Evolutionary conservation across 2,797 vertebrate species (phyloP).

Genomic region (Sardinella longiceps): DNA sequence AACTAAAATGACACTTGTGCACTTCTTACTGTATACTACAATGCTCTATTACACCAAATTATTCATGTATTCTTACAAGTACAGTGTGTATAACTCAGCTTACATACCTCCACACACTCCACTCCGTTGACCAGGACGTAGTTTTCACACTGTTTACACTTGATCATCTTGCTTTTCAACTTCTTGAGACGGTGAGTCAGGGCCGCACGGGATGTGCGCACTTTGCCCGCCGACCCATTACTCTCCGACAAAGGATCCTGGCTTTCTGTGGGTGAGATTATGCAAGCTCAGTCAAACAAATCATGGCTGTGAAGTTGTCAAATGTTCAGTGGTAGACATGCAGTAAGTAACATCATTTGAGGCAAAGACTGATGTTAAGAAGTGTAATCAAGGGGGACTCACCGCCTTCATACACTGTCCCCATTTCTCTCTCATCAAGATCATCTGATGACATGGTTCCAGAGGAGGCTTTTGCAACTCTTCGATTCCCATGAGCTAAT

Average conservation of each 20-base stretch:
- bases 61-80: background rate
- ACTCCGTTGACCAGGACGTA: slow-evolving; percentile 87
- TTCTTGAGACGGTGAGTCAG: slow-evolving; percentile 84
- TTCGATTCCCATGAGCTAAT: slow-evolving; percentile 71
- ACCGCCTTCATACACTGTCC: slow-evolving; percentile 74
- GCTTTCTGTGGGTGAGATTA: slow-evolving; percentile 56
- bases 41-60: background rate
- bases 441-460: slow-evolving; percentile 87
- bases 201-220: slow-evolving; percentile 79
- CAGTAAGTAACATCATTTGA: background rate
- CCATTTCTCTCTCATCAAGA: slow-evolving; percentile 82
- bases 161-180: slow-evolving; percentile 85
- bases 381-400: slow-evolving; percentile 30
- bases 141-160: slow-evolving; percentile 91
- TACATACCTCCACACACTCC: slow-evolving; percentile 91
- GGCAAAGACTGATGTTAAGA: background rate
- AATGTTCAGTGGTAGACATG: background rate
- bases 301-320: background rate
- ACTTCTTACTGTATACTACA: background rate
- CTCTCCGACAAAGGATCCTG: slow-evolving; percentile 68
- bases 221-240: slow-evolving; percentile 64
- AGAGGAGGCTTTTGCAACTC: slow-evolving; percentile 74
- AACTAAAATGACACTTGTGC: background rate
- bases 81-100: background rate
- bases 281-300: background rate